These are phyloP conservation scores for Platichthys stellatus DNA, from an alignment of 2,113 vertebrate species.

Conservation along the genomic window DNA sequence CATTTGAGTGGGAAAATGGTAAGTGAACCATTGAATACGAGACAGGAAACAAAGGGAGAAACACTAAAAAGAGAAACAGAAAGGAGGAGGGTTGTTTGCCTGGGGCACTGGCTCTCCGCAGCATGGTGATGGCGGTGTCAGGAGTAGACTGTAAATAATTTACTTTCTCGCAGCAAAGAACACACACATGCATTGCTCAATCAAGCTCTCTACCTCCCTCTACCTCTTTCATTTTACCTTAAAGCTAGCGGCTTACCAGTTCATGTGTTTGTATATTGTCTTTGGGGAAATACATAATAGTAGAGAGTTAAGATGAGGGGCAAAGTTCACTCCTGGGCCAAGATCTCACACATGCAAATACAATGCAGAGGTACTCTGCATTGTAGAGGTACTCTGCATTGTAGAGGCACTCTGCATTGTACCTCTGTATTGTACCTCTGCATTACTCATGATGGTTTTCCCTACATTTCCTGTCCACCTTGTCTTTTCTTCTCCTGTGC, in stretches of 20 bases:
- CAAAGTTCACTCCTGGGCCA: slow-evolving; percentile 7
- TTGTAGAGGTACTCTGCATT: no score
- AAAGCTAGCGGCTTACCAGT: slow-evolving; percentile 24
- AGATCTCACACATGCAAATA: neutral
- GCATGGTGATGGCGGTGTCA: slow-evolving; percentile 44
- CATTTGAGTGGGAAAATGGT: neutral
- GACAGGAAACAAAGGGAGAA: slow-evolving; percentile 25
- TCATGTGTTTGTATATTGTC: slow-evolving; percentile 28
- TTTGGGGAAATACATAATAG: neutral
- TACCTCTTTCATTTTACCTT: slow-evolving; percentile 5
- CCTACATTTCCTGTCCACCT: neutral
- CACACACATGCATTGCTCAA: slow-evolving; percentile 32
- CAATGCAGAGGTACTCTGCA: no score
- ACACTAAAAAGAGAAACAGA: neutral
- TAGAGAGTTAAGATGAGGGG: neutral
- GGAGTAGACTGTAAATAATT: slow-evolving; percentile 72
- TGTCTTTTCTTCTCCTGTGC: neutral
- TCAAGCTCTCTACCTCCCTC: neutral
- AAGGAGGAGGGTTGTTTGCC: slow-evolving; percentile 45
- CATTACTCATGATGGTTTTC: neutral
- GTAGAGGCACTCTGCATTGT: no score
- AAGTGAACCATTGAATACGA: neutral
- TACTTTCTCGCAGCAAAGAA: slow-evolving; percentile 38
- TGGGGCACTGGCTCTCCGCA: slow-evolving; percentile 34
- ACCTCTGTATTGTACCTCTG: no score